Evolutionary conservation across 2,113 vertebrate species (phyloP).

Genomic region (Zingel zingel): DNA sequence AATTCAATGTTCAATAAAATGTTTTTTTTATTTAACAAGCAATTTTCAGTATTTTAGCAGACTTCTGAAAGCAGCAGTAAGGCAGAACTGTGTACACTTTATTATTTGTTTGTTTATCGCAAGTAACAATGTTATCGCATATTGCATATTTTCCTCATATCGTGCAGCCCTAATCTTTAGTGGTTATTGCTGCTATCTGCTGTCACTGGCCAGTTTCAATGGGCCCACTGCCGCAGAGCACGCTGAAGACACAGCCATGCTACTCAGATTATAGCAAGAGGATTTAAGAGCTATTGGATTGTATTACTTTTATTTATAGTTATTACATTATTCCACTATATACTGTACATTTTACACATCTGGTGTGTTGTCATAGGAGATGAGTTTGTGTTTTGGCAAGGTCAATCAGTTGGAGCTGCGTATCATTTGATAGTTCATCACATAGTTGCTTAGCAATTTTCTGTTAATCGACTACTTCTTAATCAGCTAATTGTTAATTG

Average conservation of each 20-base stretch:
- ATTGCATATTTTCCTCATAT: no score
- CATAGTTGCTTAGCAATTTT: neutral
- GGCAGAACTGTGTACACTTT: no score
- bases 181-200: neutral
- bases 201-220: constrained; percentile 2
- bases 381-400: neutral
- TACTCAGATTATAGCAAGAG: neutral
- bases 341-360: neutral
- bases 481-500: neutral
- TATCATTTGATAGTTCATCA: neutral
- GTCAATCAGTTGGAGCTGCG: neutral
- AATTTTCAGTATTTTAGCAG: no score
- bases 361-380: neutral
- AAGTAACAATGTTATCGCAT: no score
- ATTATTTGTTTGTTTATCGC: no score
- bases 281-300: neutral
- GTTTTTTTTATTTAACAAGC: no score
- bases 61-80: no score
- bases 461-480: neutral
- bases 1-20: no score
- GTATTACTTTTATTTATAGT: neutral
- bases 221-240: neutral
- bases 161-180: no score
- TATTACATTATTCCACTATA: neutral
- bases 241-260: neutral